A percentile compares a stretch with the other conserved stretches of the same genome.
Conservation (phyloP, 2,113 vertebrate species). For the Trinectes maculatus region DNA sequence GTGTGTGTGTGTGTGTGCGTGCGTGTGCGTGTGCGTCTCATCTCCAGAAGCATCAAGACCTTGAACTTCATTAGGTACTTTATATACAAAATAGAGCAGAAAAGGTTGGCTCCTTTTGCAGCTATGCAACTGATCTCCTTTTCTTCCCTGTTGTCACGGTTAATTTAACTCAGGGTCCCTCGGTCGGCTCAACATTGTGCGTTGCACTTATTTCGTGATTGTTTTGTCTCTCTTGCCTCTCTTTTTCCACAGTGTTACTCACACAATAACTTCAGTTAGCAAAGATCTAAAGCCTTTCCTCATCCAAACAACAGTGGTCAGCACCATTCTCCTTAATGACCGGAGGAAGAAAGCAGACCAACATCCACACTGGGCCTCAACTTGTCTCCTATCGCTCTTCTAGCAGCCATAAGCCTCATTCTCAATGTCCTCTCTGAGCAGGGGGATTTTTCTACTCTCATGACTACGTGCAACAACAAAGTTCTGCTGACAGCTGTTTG, state of each 20-base stretch:
- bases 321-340: slow-evolving; percentile 24
- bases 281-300: not conserved
- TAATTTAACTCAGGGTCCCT: slow-evolving; percentile 11
- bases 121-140: slow-evolving; percentile 14
- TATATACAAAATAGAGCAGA: no score
- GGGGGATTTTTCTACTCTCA: slow-evolving; percentile 46
- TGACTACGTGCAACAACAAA: slow-evolving; percentile 41
- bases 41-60: slow-evolving; percentile 6
- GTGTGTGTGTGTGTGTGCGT: not conserved
- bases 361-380: slow-evolving; percentile 29
- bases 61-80: slow-evolving; percentile 11
- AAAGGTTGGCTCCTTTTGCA: not conserved
- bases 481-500: slow-evolving; percentile 61
- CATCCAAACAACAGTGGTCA: slow-evolving; percentile 18
- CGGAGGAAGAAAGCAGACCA: slow-evolving; percentile 13
- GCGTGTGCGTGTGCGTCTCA: not conserved
- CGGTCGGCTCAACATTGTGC: slow-evolving; percentile 7
- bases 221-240: not conserved
- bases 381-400: slow-evolving; percentile 16
- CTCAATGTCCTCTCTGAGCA: slow-evolving; percentile 23
- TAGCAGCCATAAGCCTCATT: slow-evolving; percentile 33
- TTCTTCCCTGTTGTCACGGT: not conserved
- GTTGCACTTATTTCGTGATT: slow-evolving; percentile 7
- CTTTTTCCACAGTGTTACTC: slow-evolving; percentile 12
- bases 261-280: not conserved